Base-by-base conservation (phyloP, 1,140 invertebrate genomes). In the Fopius arisanus region DNA sequence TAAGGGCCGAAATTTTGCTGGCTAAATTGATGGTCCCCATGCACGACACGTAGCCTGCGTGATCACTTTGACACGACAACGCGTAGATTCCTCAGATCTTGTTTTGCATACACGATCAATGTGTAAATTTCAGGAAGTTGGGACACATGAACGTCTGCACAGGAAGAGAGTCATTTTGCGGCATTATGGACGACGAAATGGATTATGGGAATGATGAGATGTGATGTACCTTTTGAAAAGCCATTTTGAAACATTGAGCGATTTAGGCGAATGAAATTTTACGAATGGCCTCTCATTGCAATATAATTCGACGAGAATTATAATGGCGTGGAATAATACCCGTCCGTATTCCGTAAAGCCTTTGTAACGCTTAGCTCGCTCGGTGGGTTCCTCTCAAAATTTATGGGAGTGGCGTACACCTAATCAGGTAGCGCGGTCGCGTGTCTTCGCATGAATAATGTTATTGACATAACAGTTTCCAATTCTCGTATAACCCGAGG, bases 391-490 rank as follows among this genome's bases (percentile, higher is more conserved):
- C 33, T 10, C n/a, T 21, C n/a, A 63, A 67, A 72, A 72, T 72
- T 66, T 51, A 72, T 67, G 62, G 21, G n/a, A 23, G 62, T 19
- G 6, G 29, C 26, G 28, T 66, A 72, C 26, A 72, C 37, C 37
- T 72, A 72, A 72, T 72, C 70, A 63, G 62, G 40, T 51, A 67
- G 23, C 70, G 62, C 65, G 62, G 62, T 72, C 19, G 62, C 62
- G 62, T 67, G 65, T 73, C 67, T 28, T 21, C 29, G 26, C 48
- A 67, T 73, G 51, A 73, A 73, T 73, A 73, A 73, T 66, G 65
- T 67, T 73, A 73, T 73, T 73, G 72, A 48, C 31, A 51, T 28
- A 67, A 73, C 21, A 43, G 72, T 73, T 73, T 29, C 71, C 71
- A 73, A 67, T 67, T 67, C n/a, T 28, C 54, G 71, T 73, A 19